Evolutionary conservation across 64 coral and sea anemone species (phyloP).

Genomic region (Montipora sp.): DNA sequence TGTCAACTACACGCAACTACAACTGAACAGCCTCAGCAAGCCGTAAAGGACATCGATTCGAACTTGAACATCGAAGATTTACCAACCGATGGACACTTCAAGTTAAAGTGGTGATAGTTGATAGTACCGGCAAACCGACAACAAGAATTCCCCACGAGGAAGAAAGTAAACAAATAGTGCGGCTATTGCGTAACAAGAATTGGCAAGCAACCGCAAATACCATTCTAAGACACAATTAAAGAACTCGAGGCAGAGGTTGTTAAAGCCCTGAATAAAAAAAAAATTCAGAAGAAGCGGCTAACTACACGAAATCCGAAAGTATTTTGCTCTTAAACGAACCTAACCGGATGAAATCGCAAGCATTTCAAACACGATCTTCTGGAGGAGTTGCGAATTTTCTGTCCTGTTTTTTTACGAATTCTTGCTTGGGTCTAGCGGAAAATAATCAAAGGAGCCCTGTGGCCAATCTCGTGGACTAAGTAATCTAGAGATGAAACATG

Average conservation of each 20-base stretch:
- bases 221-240: constrained; percentile 20
- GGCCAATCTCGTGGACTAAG: too few relatives aligned
- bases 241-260: constrained; percentile 22
- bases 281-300: constrained; percentile 6
- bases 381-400: constrained; percentile 47
- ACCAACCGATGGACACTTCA: neutral
- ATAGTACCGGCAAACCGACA: neutral
- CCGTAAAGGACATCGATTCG: neutral
- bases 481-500: too few relatives aligned
- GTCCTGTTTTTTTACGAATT: neutral
- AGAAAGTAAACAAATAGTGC: constrained; percentile 21
- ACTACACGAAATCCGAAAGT: constrained; percentile 37
- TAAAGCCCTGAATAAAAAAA: constrained; percentile 6
- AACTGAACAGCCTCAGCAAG: neutral
- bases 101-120: constrained; percentile 6
- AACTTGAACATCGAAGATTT: neutral
- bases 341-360: constrained; percentile 40
- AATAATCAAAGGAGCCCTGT: neutral
- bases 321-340: constrained; percentile 20
- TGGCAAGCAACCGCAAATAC: constrained; percentile 47
- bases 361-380: constrained; percentile 23
- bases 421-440: constrained; percentile 11
- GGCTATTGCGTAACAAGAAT: constrained; percentile 8
- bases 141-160: constrained; percentile 40
- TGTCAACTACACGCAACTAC: constrained; percentile 17